Evolutionary conservation across 2,797 vertebrate genomes (phyloP).

Genomic region (Lutjanus campechanus): DNA sequence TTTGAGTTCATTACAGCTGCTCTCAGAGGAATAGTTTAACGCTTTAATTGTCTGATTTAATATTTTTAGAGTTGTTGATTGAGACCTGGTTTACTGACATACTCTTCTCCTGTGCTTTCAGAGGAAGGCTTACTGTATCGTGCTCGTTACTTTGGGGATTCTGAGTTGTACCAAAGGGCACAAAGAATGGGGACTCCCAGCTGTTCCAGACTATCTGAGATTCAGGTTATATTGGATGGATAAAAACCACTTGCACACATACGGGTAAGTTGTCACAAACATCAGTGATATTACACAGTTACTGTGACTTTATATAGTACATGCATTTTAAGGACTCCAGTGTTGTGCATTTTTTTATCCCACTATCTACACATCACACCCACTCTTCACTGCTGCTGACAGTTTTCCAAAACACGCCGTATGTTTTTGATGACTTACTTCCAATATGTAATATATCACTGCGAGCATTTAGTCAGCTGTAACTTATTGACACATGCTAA

Average conservation of each 20-base stretch:
- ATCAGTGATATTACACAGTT: background rate
- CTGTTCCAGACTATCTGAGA: constrained; percentile 95
- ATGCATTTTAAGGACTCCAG: background rate
- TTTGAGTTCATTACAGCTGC: background rate
- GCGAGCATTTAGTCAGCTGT: background rate
- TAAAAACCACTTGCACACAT: constrained; percentile 79
- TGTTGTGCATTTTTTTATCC: background rate
- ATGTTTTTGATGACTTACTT: background rate
- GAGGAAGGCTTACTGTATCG: constrained; percentile 98
- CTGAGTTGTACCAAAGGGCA: constrained; percentile 94
- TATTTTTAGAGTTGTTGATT: background rate
- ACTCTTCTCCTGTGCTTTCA: constrained; percentile 79
- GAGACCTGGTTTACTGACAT: background rate
- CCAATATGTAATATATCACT: background rate
- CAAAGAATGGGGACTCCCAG: constrained; percentile 98
- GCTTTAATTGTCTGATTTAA: background rate
- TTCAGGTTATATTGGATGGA: constrained; percentile 94
- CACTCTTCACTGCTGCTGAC: background rate
- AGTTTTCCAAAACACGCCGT: background rate
- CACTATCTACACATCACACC: background rate
- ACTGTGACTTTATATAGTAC: background rate
- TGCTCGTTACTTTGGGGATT: constrained; percentile 97
- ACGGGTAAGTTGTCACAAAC: constrained; percentile 64
- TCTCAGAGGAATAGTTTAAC: background rate
- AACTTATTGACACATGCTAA: background rate